Percentiles rank a stretch among this genome's conserved stretches.
Evolutionary conservation across 2,113 vertebrate genomes (phyloP).

Genomic region (Cinclus mexicanus): DNA sequence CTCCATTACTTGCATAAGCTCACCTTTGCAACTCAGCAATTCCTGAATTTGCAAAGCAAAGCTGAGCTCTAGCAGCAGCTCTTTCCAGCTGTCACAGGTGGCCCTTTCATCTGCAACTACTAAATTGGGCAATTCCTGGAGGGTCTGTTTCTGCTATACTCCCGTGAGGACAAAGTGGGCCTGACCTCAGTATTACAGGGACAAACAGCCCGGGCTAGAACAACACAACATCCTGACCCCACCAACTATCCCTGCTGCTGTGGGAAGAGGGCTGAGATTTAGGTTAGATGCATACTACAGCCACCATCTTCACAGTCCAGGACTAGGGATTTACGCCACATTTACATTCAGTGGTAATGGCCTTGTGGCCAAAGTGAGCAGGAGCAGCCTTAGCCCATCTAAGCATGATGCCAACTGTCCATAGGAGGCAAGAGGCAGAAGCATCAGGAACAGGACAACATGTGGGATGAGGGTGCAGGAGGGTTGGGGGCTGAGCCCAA

Average conservation of each 20-base stretch:
- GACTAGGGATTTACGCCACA: background rate
- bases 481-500: background rate
- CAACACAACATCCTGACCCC: rapidly evolving
- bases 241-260: background rate
- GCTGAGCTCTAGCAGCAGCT: background rate
- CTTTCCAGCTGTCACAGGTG: background rate
- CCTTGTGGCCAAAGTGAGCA: background rate
- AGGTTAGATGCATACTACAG: background rate
- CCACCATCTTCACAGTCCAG: rapidly evolving
- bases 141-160: background rate
- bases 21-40: background rate
- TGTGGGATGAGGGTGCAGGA: background rate
- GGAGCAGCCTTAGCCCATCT: background rate
- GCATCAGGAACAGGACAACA: background rate
- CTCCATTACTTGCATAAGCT: background rate
- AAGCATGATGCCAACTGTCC: rapidly evolving
- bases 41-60: background rate
- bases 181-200: background rate
- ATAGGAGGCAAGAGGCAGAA: rapidly evolving
- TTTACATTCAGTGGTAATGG: background rate
- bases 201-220: background rate
- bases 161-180: background rate
- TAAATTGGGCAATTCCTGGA: background rate
- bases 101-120: background rate
- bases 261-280: background rate